Conservation (phyloP, 2,113 vertebrate genomes). For the Campylomormyrus tamandua region DNA sequence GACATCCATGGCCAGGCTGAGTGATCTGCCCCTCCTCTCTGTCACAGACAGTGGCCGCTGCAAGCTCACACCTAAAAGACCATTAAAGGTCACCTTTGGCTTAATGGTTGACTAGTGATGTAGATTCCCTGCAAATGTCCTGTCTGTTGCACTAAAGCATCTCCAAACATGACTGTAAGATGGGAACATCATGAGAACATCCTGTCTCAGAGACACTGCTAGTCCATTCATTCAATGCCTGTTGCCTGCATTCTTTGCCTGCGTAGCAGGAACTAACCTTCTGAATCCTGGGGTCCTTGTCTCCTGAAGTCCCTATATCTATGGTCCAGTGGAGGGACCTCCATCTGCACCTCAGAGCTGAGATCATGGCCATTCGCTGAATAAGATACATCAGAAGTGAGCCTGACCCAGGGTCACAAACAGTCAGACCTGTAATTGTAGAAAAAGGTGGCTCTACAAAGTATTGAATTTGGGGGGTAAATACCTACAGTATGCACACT, state of each 20-base stretch:
- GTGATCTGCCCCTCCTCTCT: background rate
- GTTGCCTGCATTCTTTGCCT: background rate
- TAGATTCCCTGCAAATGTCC: background rate
- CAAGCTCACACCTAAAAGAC: background rate
- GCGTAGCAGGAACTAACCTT: background rate
- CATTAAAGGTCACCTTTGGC: background rate
- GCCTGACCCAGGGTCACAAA: background rate
- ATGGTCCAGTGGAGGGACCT: background rate
- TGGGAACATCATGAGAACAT: background rate
- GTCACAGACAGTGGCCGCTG: background rate
- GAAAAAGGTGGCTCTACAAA: too few species aligned
- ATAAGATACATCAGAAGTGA: background rate
- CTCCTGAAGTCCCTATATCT: background rate
- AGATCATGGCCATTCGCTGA: background rate
- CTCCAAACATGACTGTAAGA: background rate
- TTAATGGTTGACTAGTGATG: background rate
- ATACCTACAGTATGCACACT: too few species aligned
- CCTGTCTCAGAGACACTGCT: background rate
- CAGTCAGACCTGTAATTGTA: background rate
- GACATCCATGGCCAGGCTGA: constrained; percentile 53
- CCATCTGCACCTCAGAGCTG: background rate
- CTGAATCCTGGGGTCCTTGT: background rate
- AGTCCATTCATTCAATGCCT: background rate
- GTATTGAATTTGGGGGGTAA: too few species aligned
- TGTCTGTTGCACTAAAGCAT: background rate